Conservation (phyloP, 2,113 vertebrate species). For the Pseudolaguvia tuberculata region DNA sequence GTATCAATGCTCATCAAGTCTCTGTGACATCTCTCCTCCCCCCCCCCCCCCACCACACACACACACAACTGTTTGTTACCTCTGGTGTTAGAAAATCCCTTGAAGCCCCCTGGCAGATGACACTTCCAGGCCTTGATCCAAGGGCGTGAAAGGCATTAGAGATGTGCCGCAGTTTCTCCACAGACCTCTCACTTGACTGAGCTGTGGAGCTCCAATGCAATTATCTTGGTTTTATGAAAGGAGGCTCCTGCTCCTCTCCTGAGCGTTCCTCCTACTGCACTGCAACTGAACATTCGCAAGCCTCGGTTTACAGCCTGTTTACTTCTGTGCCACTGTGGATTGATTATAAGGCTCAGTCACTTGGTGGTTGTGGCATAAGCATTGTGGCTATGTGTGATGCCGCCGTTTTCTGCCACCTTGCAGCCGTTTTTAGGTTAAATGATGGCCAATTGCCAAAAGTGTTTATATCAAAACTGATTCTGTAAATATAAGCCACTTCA, state of each 20-base stretch:
- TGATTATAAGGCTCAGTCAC: conserved; percentile 59
- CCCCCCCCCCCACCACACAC: not conserved
- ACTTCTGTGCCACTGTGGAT: conserved; percentile 63
- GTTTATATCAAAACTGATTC: not conserved
- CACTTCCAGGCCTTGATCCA: conserved; percentile 20
- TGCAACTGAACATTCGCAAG: conserved; percentile 56
- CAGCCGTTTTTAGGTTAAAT: not conserved
- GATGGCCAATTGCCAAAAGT: not conserved
- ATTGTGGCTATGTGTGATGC: conserved; percentile 63
- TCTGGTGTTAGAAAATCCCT: not conserved
- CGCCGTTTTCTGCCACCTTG: conserved; percentile 52
- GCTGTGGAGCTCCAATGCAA: conserved; percentile 63
- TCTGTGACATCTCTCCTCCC: not conserved
- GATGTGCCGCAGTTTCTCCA: conserved; percentile 59
- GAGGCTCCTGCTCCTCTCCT: conserved; percentile 49
- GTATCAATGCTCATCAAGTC: not conserved
- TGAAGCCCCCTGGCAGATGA: conserved; percentile 12
- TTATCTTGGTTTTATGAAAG: conserved; percentile 68
- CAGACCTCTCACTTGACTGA: conserved; percentile 59
- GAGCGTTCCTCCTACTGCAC: conserved; percentile 32
- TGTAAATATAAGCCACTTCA: not conserved
- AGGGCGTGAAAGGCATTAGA: conserved; percentile 54
- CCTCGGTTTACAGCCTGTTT: conserved; percentile 63
- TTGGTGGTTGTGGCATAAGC: conserved; percentile 57
- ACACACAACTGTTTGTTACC: not conserved